Evolutionary conservation across 2,888 invertebrate species (phyloP), one percentile per base, ranked within the genome.

Genomic region (Morpho deidamia): DNA sequence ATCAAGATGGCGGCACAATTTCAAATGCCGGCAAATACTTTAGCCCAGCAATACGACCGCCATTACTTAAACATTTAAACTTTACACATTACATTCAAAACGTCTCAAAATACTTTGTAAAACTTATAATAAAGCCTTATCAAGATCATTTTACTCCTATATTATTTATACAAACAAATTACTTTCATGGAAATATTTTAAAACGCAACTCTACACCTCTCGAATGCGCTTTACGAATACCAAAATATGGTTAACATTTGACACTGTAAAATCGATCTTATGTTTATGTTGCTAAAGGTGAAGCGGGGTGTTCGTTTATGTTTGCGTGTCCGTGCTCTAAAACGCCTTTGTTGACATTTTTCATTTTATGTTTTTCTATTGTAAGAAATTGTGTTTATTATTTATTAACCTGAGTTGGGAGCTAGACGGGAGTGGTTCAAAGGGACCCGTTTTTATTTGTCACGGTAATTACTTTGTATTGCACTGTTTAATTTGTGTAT

Each of bases 341-440:
- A 56, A 63, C 48, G 61, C 58, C 57, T 71, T 72, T 77, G 78
- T 77, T 80, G 78, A 79, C 75, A 76, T 79, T 76, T 76, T 72
- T 66, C 65, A 65, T 64, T 72, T 78, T 72, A 76, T 78, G 72
- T 74, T 78, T 74, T 78, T 71, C 78, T 76, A 78, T 78, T 79
- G 78, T 77, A 72, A 67, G 68, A 66, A 66, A 66, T 67, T 65
- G 65, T 71, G 65, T 71, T 72, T 71, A 71, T 69, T 68, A 65
- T 67, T 67, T 66, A 67, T 66, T 63, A 65, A 53, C 47, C 39
- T 53, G 55, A 51, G 54, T 52, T 54, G 54, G 50, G 49, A 46
- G 51, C 51, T 44, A 47, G 35, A 34, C 46, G 51, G 35, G 47
- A 46, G 39, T 35, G 48, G 42, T 1, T 46, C 60, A 58, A 59